A percentile compares a stretch with the other conserved stretches of the same genome.
phyloP scores from a whole-genome alignment of 2,113 vertebrate species.

The Notiomystis cincta region DNA sequence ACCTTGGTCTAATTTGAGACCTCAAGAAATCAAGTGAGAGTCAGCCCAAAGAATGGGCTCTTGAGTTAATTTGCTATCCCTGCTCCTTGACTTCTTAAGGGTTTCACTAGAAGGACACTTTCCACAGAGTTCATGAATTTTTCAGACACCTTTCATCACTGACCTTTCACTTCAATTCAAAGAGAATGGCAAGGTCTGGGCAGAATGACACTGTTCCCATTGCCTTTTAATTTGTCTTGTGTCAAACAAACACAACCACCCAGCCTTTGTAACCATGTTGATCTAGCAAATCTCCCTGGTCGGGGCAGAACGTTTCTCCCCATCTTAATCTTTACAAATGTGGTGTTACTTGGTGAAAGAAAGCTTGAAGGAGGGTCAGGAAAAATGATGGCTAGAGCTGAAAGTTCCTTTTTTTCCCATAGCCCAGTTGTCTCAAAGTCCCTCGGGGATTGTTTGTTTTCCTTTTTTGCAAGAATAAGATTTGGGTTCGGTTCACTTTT shows the following conservation, averaged over 20 bases:
- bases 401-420: background rate
- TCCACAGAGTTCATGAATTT: conserved; percentile 1
- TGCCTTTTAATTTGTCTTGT: background rate
- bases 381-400: background rate
- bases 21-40: background rate
- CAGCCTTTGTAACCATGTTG: background rate
- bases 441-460: background rate
- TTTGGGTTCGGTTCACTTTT: background rate
- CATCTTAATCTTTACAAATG: background rate
- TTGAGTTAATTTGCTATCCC: background rate
- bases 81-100: background rate
- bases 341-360: background rate
- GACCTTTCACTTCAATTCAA: conserved; percentile 29
- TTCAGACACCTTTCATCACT: conserved; percentile 1
- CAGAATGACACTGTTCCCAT: background rate
- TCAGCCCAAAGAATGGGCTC: background rate
- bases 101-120: background rate
- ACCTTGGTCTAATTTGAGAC: background rate
- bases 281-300: background rate
- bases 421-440: background rate
- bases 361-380: background rate
- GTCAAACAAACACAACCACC: background rate
- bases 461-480: background rate
- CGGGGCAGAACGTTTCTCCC: background rate
- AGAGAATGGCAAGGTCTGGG: background rate